phyloP scores from a whole-genome alignment of 2,888 invertebrate species.

The Clepsis dumicolana region DNA sequence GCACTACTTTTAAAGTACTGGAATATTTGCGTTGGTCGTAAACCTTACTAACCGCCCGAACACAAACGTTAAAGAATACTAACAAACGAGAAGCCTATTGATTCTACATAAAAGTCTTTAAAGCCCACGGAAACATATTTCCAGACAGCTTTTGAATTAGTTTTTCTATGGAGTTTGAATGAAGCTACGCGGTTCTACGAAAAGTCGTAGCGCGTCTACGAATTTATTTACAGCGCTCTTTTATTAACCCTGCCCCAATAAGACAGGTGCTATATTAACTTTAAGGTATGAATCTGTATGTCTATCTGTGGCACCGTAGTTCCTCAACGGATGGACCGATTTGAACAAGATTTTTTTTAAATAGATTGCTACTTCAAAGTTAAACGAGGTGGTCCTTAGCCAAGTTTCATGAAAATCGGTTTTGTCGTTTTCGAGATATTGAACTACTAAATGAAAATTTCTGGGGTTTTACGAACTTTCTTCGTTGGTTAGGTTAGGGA shows the following conservation, averaged over 20 bases:
- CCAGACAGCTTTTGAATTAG: constrained; percentile 5
- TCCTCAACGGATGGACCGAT: too few relatives aligned
- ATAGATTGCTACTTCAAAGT: too few relatives aligned
- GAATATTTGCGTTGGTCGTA: constrained; percentile 21
- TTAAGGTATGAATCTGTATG: too few relatives aligned
- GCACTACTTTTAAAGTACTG: constrained; percentile 19
- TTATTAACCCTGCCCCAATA: neutral
- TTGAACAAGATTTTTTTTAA: too few relatives aligned
- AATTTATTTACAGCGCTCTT: neutral
- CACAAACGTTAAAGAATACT: neutral
- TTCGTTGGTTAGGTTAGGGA: too few relatives aligned
- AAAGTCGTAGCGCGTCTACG: constrained; percentile 36
- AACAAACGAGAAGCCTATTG: constrained; percentile 5
- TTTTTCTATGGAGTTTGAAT: constrained; percentile 16
- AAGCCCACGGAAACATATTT: neutral
- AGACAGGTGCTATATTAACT: too few relatives aligned
- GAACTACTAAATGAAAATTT: too few relatives aligned
- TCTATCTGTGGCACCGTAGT: too few relatives aligned
- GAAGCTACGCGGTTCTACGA: constrained; percentile 19
- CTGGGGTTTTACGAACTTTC: too few relatives aligned
- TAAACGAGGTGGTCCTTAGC: too few relatives aligned
- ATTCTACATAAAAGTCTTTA: constrained; percentile 12
- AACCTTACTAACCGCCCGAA: neutral
- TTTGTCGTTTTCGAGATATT: too few relatives aligned
- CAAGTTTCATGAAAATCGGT: too few relatives aligned